Base-by-base conservation (phyloP, 2,888 invertebrate genomes). In the Coenonympha glycerion region DNA sequence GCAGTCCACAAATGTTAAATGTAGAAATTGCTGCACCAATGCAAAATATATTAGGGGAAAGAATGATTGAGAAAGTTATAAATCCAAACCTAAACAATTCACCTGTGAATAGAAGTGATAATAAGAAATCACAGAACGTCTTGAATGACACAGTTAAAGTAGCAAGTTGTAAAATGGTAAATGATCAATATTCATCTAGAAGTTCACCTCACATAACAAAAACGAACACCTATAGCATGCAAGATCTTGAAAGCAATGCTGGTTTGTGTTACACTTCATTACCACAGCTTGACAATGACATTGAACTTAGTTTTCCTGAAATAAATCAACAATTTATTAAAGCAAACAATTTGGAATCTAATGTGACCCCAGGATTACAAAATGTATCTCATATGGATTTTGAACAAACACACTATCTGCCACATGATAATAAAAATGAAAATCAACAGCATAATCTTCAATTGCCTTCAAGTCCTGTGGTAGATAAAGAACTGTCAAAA, bases 271-370 rank as follows among this genome's bases (percentile, higher is more conserved):
- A 86, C 52, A 83, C 85, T 36, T 87, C 86, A 34, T 65, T 87
- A 47, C 87, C 87, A 8, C 71, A 77, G 59, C 67, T 87, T 30
- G 87, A 87, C 62, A 85, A 83, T 70, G 86, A 87, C 58, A 83
- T 86, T 56, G 87, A 87, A 63, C 71, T 87, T 41, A 83, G 74
- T 63, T 86, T 87, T 58, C 80, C 86, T 34, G 87, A 87, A 78
- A 85, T 87, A 8, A 87, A 87, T 60, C 86, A 87, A 68, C 87
- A 87, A 59, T 87, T 87, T 60, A 83, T 87, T 34, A 79, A 85
- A 71, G 86, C 81, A 34, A 86, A 85, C 64, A 84, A 81, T 71
- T 68, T 62, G 42, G 81, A 78, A 22, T 57, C 71, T 26, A 62
- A 64, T 6, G 55, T 64, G 41, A 53, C 57, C 49, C 50, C 65